Base-by-base conservation (phyloP, 2,888 invertebrate species). In the Hydrotaea diabolus region DNA sequence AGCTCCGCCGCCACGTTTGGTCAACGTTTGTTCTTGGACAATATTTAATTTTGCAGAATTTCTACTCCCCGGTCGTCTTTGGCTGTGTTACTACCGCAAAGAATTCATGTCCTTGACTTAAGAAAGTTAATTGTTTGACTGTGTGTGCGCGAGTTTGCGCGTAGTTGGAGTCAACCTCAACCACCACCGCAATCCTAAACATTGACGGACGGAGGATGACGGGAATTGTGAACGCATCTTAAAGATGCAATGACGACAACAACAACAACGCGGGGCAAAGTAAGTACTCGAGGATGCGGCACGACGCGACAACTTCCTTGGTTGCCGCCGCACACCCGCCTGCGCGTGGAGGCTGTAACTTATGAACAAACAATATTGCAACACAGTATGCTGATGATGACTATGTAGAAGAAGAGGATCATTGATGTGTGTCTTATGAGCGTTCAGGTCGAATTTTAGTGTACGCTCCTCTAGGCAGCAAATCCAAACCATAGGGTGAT, bases 81-180 rank as follows among this genome's bases (percentile, higher is more conserved):
- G n/a, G n/a, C n/a, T n/a, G 49, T 59, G 23, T 13, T 39, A 39
- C 26, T 74, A 80, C 71, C 53, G 17, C 19, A 49, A 80, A 85
- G 79, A 82, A 85, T 77, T 82, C 66, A 66, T 82, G 86, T 81
- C 86, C 86, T 86, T 86, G 86, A 83, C 77, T 83, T 76, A 69
- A 77, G 81, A 86, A 80, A 85, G 82, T 85, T 53, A 57, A 76
- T 11, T 49, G 49, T 49, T 49, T 49, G 49, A n/a, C 1, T 49
- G 49, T 31, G 31, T 31, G 31, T 31, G 31, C 7, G 31, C 31
- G 31, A 31, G n/a, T n/a, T n/a, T n/a, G n/a, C n/a, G 43, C 74
- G 19, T 26, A 62, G 75, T 19, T 31, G 36, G 9, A 39, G 49
- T 23, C 57, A n/a, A n/a, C 21, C 39, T 72, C 23, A 1, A 11